Evolutionary conservation across 2,888 invertebrate genomes (phyloP), one percentile per base, ranked within the genome.

Genomic region (Clunio marinus): DNA sequence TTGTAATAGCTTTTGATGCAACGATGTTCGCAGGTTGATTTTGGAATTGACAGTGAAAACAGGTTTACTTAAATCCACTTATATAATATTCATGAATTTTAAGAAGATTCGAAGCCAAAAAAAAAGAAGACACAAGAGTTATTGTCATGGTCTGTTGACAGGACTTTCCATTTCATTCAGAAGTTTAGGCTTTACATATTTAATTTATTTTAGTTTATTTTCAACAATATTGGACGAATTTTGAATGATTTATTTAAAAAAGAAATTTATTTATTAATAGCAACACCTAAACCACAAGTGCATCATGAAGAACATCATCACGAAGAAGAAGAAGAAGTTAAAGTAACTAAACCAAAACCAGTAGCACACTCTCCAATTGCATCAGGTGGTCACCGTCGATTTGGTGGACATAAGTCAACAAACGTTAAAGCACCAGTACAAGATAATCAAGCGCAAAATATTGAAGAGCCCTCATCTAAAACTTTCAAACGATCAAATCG

Each of bases 341-440:
- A 63, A 45, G 25, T 46, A 10, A n/a, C 28, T 17, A 63, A 63
- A 15, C 13, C 46, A 27, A 63, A 46, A 15, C 25, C 35, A 22
- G 24, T 37, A n/a, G 27, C 60, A 13, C 37, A 27, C 2, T 17
- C 51, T 10, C 20, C 46, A 25, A n/a, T 41, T n/a, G 15, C 59
- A 32, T 22, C 62, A 41, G 32, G 32, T 28, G 22, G 22, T 15
- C 37, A 63, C 15, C 37, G 46, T 17, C 63, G 63, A 7, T 63
- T 63, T 27, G 63, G 63, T 17, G 63, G 45, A 24, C 63, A 63
- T 2, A 63, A 63, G 22, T 63, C 63, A 20, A 45, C 63, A 24
- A 63, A 63, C 46, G 63, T 46, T 8, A 63, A 63, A 63, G 57
- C 63, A 17, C 63, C 63, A 27, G 63, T 63, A 8, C 46, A 45